phyloP scores from a whole-genome alignment of 2,888 invertebrate species.

The Autographa gamma region DNA sequence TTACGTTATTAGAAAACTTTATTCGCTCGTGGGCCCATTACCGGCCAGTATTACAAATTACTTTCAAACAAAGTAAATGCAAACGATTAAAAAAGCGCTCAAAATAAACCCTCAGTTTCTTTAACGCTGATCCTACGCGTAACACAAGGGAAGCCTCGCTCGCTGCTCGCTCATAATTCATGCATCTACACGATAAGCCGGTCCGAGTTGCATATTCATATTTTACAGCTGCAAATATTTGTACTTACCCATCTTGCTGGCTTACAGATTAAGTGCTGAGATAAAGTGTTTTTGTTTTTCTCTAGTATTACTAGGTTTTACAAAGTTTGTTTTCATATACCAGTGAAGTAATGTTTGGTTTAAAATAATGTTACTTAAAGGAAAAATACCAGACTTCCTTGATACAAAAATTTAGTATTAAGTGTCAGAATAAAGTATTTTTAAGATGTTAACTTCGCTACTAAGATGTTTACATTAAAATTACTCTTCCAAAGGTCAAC shows the following conservation, averaged over 20 bases:
- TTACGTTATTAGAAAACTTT: too few species aligned
- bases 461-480: too few species aligned
- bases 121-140: conserved; percentile 34
- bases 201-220: conserved; percentile 64
- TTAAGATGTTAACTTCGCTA: too few species aligned
- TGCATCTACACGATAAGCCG: conserved; percentile 46
- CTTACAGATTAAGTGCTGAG: conserved; percentile 48
- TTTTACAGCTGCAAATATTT: conserved; percentile 58
- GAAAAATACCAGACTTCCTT: too few species aligned
- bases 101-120: conserved; percentile 25
- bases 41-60: neutral
- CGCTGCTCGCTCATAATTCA: conserved; percentile 47
- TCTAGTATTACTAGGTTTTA: neutral
- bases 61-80: neutral
- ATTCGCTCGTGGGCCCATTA: neutral
- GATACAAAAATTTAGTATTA: too few species aligned
- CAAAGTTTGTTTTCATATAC: neutral
- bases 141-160: conserved; percentile 37
- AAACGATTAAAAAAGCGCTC: neutral
- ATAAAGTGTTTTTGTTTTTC: conserved; percentile 13
- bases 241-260: conserved; percentile 45
- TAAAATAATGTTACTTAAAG: too few species aligned
- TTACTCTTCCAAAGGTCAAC: too few species aligned
- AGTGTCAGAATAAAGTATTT: too few species aligned
- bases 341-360: too few species aligned